Evolutionary conservation across 1,140 invertebrate species (phyloP).

Genomic region (Campoletis sonorensis): DNA sequence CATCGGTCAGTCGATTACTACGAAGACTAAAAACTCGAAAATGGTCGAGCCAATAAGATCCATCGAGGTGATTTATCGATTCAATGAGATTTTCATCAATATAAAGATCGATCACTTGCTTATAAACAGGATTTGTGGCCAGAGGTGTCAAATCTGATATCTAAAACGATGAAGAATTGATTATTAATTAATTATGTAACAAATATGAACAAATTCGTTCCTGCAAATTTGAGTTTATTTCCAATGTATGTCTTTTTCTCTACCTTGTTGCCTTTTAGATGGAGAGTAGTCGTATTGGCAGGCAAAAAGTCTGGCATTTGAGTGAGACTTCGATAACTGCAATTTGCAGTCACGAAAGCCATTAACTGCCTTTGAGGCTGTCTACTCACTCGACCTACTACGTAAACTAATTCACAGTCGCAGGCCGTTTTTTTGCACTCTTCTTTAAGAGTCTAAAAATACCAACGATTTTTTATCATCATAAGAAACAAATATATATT

Average conservation of each 20-base stretch:
- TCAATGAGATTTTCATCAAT: conserved; percentile 86
- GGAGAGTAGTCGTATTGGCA: conserved; percentile 77
- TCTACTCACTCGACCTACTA: conserved; percentile 69
- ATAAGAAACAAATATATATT: no score
- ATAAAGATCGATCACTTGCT: conserved; percentile 83
- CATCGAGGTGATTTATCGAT: conserved; percentile 84
- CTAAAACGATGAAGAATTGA: conserved; percentile 74
- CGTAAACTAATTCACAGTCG: conserved; percentile 73
- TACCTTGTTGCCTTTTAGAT: conserved; percentile 78
- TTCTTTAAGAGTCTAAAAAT: conserved; percentile 62
- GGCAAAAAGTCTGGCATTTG: conserved; percentile 78
- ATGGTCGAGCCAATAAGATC: conserved; percentile 84
- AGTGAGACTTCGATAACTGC: conserved; percentile 74
- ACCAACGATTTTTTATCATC: conserved; percentile 35
- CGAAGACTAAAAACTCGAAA: conserved; percentile 86
- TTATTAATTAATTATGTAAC: conserved; percentile 8
- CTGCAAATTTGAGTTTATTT: conserved; percentile 4
- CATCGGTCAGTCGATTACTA: conserved; percentile 84
- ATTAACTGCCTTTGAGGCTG: conserved; percentile 72
- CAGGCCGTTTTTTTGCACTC: conserved; percentile 69
- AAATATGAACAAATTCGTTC: neutral
- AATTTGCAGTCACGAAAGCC: conserved; percentile 78
- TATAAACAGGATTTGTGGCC: conserved; percentile 81
- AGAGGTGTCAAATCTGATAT: conserved; percentile 81
- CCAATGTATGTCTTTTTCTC: neutral